Conservation (phyloP, 2,888 invertebrate species). For the Clostera curtula region DNA sequence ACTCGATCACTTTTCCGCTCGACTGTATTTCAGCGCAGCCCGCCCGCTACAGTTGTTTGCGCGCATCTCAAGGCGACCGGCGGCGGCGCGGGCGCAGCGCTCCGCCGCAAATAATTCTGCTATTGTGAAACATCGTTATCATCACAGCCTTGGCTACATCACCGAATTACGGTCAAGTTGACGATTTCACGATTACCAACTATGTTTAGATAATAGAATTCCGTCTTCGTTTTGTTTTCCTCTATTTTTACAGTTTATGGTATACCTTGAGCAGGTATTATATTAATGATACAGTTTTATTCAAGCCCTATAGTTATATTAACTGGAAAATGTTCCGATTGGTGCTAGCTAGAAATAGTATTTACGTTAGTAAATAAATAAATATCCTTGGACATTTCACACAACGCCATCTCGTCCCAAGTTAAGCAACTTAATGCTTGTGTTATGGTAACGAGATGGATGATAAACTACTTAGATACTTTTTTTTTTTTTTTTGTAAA, state of each 20-base stretch:
- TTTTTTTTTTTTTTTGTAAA: too few species aligned
- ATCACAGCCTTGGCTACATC: slow-evolving; percentile 65
- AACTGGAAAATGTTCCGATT: too few species aligned
- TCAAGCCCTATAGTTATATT: too few species aligned
- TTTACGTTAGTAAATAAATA: too few species aligned
- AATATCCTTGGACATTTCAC: too few species aligned
- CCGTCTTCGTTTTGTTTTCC: slow-evolving; percentile 20
- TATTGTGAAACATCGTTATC: slow-evolving; percentile 72
- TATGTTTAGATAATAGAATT: slow-evolving; percentile 50
- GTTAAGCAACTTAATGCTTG: too few species aligned
- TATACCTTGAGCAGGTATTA: background rate
- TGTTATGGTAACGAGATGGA: too few species aligned
- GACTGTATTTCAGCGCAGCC: slow-evolving; percentile 60
- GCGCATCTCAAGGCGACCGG: slow-evolving; percentile 66
- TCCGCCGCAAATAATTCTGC: slow-evolving; percentile 73
- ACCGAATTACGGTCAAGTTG: slow-evolving; percentile 74
- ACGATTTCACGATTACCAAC: slow-evolving; percentile 65
- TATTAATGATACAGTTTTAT: too few species aligned
- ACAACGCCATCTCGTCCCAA: too few species aligned
- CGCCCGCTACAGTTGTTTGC: slow-evolving; percentile 62
- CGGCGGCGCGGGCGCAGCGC: slow-evolving; percentile 24
- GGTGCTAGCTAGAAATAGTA: too few species aligned
- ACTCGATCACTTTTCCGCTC: slow-evolving; percentile 39
- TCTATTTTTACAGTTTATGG: slow-evolving; percentile 1
- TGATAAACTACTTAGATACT: too few species aligned